Evolutionary conservation across 1,140 invertebrate species (phyloP).

Genomic region (Rhizoglyphus robini): DNA sequence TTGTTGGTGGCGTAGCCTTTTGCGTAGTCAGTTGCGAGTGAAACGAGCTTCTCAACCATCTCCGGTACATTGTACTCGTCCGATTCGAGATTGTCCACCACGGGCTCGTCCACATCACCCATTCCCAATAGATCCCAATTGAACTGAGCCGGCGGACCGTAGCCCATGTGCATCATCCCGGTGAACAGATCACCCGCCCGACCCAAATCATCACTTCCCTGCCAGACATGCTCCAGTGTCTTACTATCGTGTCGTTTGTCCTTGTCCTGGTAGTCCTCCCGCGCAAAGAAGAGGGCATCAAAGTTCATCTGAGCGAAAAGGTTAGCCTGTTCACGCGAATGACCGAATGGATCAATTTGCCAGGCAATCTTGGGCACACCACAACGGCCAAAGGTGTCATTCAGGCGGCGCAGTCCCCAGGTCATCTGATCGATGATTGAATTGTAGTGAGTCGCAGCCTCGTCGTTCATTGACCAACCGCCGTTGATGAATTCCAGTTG

Average conservation of each 20-base stretch:
- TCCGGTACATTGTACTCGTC: conserved; percentile 19
- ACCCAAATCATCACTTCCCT: conserved; percentile 20
- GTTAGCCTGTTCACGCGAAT: conserved; percentile 50
- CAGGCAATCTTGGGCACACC: conserved; percentile 44
- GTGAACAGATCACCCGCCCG: conserved; percentile 12
- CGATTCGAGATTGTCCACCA: conserved; percentile 18
- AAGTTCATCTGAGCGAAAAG: conserved; percentile 39
- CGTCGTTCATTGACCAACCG: conserved; percentile 97
- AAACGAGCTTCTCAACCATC: not conserved
- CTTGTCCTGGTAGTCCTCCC: conserved; percentile 33
- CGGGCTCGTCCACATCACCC: conserved; percentile 5
- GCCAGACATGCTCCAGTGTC: conserved; percentile 23
- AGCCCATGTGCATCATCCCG: conserved; percentile 8
- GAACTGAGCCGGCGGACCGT: not conserved
- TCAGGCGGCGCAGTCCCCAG: conserved; percentile 41
- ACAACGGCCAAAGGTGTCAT: conserved; percentile 49
- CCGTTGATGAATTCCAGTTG: conserved; percentile 86
- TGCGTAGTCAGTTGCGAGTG: not conserved
- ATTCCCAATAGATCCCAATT: not conserved
- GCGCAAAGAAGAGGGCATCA: conserved; percentile 21
- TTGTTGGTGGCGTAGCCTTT: conserved; percentile 19
- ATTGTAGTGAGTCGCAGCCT: conserved; percentile 78
- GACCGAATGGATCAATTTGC: conserved; percentile 55
- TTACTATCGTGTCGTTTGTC: not conserved
- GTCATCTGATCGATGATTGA: conserved; percentile 89